phyloP scores from a whole-genome alignment of 2,797 vertebrate species.

The Synanceia verrucosa region DNA sequence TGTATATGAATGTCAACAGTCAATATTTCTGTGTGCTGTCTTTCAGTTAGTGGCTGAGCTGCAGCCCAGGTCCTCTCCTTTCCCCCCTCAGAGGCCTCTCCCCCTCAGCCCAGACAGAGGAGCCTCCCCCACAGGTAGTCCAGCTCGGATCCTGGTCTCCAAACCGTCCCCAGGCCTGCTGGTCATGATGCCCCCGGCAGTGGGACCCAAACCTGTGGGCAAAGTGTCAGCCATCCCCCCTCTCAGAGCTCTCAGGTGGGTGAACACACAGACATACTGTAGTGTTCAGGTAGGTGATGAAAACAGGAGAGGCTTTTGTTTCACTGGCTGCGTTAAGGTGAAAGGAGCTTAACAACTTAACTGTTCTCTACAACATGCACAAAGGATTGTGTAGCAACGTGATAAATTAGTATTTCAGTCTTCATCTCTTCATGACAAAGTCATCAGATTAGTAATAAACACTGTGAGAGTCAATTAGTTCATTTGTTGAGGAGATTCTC shows the following conservation, averaged over 20 bases:
- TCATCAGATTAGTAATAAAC: too few species aligned
- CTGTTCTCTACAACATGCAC: background rate
- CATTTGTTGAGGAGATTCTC: background rate
- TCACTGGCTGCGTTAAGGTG: too few species aligned
- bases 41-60: slow-evolving; percentile 69
- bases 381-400: background rate
- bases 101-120: slow-evolving; percentile 85
- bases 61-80: slow-evolving; percentile 68
- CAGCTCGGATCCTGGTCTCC: slow-evolving; percentile 14
- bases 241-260: slow-evolving; percentile 82
- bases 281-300: too few species aligned
- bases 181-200: slow-evolving; percentile 86
- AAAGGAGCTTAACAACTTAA: background rate
- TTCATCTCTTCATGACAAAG: background rate
- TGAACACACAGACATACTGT: background rate
- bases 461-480: background rate
- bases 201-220: slow-evolving; percentile 70
- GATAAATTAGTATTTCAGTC: background rate
- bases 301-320: background rate
- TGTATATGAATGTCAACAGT: background rate
- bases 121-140: slow-evolving; percentile 67
- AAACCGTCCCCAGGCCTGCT: slow-evolving; percentile 80
- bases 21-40: background rate
- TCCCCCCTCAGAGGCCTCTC: slow-evolving; percentile 85
- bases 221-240: slow-evolving; percentile 72